A percentile compares a stretch with the other conserved stretches of the same genome.
These are phyloP conservation scores for Melanargia galathea DNA, from an alignment of 2,888 invertebrate species.

Conservation along the genomic window DNA sequence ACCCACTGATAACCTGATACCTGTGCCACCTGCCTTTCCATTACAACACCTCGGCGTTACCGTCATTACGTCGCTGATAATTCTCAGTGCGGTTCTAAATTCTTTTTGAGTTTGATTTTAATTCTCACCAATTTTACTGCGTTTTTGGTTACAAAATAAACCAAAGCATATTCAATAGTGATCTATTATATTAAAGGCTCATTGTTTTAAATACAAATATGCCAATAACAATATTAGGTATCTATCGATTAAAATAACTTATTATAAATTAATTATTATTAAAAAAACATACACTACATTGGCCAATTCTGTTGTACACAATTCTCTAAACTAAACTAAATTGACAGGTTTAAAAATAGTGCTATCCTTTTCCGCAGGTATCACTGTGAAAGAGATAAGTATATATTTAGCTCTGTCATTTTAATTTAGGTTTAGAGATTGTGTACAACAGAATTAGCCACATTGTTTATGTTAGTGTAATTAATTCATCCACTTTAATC, in stretches of 20 bases:
- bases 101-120: neutral
- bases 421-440: too few relatives aligned
- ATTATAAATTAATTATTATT: neutral
- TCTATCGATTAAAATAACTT: neutral
- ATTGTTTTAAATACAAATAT: neutral
- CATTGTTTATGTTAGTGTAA: neutral
- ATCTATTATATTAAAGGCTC: neutral
- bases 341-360: too few relatives aligned
- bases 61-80: neutral
- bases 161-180: neutral
- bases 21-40: neutral
- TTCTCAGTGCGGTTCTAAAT: neutral
- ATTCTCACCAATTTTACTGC: neutral
- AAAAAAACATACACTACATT: neutral
- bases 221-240: slow-evolving; percentile 9
- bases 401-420: too few relatives aligned
- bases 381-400: too few relatives aligned
- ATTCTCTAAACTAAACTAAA: too few relatives aligned
- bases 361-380: too few relatives aligned
- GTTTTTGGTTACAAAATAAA: neutral
- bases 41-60: neutral
- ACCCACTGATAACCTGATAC: neutral
- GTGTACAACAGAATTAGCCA: too few relatives aligned
- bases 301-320: too few relatives aligned
- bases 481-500: neutral